Base-by-base conservation (phyloP, 2,797 vertebrate genomes). In the Esox lucius region DNA sequence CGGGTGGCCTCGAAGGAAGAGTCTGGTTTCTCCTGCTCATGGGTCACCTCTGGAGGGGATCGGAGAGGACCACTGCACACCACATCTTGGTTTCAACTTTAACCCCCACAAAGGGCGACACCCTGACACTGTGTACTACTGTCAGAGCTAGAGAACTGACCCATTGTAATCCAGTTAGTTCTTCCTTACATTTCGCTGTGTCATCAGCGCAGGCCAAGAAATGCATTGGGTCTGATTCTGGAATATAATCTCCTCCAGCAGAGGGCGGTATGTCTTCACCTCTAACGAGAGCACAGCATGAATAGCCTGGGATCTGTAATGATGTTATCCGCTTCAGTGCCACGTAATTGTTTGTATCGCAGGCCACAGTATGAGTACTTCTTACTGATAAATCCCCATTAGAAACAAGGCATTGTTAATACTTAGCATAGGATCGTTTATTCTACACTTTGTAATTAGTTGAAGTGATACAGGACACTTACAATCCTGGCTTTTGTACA, bases 1-100 rank as follows among this genome's bases (percentile, higher is more conserved):
- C 98, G 97, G 35, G 95, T 98, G 22, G 98, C 97, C 91, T 98
- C 98, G 75, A 98, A 99, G 62, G 97, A 98, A 17, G 97, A 99
- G 87, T 99, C 98, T 0, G 98, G 96, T 72, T 99, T 98, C 16
- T 97, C 97, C 51, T 95, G 96, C 71, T 99, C 96, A 46, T 91
- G 92, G 68, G 90, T 91, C 0, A 95, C 89, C 76, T 98, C 97
- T 98, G 87, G 5, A 74, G 33, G 35, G 17, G 62, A 78, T 61
- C 75, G 5, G 73, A 31, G 31, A 46, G 53, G 22, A 13, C 7
- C n/a, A 24, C 26, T 46, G 42, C 42, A 2, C 2, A 4, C 15
- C 13, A 56, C 24, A 61, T 67, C 15, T n/a, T 75, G 0, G 42
- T 31, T 46, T 13, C 6, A 46, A 46, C 3, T 46, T 46, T 13